Evolutionary conservation across 2,888 invertebrate genomes (phyloP).

Genomic region (Microdon myrmicae): DNA sequence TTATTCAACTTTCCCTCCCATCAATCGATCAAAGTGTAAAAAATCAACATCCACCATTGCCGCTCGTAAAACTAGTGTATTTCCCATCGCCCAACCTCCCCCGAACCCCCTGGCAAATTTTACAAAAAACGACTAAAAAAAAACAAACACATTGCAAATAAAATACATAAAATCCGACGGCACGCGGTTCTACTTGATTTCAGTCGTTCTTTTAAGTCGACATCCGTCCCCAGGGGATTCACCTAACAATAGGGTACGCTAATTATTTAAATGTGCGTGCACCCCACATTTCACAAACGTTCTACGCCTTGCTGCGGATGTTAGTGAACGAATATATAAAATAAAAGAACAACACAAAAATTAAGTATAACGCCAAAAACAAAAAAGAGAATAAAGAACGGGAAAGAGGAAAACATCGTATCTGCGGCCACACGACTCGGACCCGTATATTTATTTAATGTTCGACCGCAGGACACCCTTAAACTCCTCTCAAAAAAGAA

Average conservation of each 20-base stretch:
- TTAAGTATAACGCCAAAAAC: conserved; percentile 5
- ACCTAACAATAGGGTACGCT: conserved; percentile 47
- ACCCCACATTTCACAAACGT: conserved; percentile 9
- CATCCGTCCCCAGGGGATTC: conserved; percentile 16
- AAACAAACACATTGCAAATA: conserved; percentile 34
- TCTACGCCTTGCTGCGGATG: conserved; percentile 24
- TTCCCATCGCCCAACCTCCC: neutral
- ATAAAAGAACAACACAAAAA: too few relatives aligned
- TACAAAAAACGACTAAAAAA: conserved; percentile 35
- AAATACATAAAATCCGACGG: conserved; percentile 33
- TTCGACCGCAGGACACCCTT: conserved; percentile 50
- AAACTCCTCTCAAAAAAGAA: conserved; percentile 15
- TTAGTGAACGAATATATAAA: conserved; percentile 49
- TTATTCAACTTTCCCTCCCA: conserved; percentile 24
- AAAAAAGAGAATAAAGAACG: conserved; percentile 21
- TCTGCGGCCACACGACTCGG: conserved; percentile 30
- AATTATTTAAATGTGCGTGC: conserved; percentile 52
- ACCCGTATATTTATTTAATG: conserved; percentile 51
- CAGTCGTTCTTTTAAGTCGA: conserved; percentile 20
- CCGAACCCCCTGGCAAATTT: conserved; percentile 4
- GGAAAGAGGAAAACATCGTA: too few relatives aligned
- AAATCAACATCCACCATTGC: conserved; percentile 26
- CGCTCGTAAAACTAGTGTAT: conserved; percentile 11
- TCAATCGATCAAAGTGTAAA: conserved; percentile 48
- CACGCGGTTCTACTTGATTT: conserved; percentile 14